Conservation (phyloP, 1,140 invertebrate genomes). For the Campoletis sonorensis region DNA sequence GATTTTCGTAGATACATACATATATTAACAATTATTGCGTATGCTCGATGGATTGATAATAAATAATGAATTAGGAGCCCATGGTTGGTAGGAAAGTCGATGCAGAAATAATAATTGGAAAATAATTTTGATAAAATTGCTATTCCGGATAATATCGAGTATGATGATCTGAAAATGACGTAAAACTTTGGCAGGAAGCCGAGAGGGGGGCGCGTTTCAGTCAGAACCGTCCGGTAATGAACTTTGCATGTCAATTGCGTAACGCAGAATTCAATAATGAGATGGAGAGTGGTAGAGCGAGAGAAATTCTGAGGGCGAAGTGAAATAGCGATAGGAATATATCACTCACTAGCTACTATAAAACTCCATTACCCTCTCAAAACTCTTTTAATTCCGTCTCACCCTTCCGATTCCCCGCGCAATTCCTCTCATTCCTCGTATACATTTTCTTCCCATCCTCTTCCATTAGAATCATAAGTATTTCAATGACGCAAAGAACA, state of each 20-base stretch:
- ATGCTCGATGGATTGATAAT: too few species aligned
- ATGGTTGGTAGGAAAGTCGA: too few species aligned
- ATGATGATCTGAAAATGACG: background rate
- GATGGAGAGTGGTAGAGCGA: slow-evolving; percentile 41
- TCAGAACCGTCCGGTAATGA: slow-evolving; percentile 27
- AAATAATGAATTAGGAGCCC: too few species aligned
- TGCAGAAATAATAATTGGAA: too few species aligned
- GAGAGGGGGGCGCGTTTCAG: background rate
- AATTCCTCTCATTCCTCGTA: background rate
- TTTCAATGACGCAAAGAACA: background rate
- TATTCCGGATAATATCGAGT: too few species aligned
- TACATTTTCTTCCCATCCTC: background rate
- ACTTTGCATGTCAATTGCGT: slow-evolving; percentile 47
- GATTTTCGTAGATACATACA: too few species aligned
- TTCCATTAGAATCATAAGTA: background rate
- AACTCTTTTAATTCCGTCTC: slow-evolving; percentile 18
- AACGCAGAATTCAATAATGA: slow-evolving; percentile 45
- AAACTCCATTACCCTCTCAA: slow-evolving; percentile 41
- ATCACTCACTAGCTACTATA: slow-evolving; percentile 31
- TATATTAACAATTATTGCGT: too few species aligned
- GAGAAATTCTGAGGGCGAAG: background rate
- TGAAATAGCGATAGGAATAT: slow-evolving; percentile 25
- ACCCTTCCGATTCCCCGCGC: background rate
- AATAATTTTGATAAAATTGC: too few species aligned
- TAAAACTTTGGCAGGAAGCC: background rate